phyloP scores from a whole-genome alignment of 2,888 invertebrate species.

The Myopa testacea region DNA sequence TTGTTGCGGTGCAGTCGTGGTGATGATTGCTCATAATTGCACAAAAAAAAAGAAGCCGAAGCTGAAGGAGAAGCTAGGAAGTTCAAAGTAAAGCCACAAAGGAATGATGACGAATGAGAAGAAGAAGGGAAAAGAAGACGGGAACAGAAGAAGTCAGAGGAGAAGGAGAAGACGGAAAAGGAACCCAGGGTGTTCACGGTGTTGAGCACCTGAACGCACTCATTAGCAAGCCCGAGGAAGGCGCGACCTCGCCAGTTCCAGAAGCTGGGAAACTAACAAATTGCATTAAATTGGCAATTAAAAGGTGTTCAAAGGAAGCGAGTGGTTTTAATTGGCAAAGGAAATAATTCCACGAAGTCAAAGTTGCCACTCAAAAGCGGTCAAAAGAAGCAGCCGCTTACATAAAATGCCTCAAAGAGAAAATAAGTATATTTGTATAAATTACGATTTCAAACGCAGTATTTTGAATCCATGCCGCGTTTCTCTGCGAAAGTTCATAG shows the following conservation, averaged over 20 bases:
- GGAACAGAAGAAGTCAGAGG: constrained; percentile 4
- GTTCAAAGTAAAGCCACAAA: constrained; percentile 12
- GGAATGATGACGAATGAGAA: neutral
- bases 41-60: constrained; percentile 13
- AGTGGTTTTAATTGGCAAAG: constrained; percentile 8
- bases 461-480: neutral
- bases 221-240: neutral
- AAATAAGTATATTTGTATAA: neutral
- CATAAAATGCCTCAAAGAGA: neutral
- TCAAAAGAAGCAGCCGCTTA: neutral
- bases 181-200: neutral
- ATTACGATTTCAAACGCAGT: neutral
- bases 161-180: neutral
- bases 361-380: neutral
- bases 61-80: constrained; percentile 31
- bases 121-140: constrained; percentile 12
- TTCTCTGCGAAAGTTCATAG: neutral
- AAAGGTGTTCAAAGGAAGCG: constrained; percentile 15
- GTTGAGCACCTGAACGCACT: neutral
- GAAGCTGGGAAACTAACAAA: constrained; percentile 30
- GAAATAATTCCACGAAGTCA: neutral
- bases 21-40: constrained; percentile 53
- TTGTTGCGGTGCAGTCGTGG: constrained; percentile 46
- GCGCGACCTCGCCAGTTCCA: neutral
- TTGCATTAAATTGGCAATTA: constrained; percentile 37